Evolutionary conservation across 2,113 vertebrate species (phyloP), one percentile per base, ranked within the genome.

Genomic region (Odocoileus virginianus): DNA sequence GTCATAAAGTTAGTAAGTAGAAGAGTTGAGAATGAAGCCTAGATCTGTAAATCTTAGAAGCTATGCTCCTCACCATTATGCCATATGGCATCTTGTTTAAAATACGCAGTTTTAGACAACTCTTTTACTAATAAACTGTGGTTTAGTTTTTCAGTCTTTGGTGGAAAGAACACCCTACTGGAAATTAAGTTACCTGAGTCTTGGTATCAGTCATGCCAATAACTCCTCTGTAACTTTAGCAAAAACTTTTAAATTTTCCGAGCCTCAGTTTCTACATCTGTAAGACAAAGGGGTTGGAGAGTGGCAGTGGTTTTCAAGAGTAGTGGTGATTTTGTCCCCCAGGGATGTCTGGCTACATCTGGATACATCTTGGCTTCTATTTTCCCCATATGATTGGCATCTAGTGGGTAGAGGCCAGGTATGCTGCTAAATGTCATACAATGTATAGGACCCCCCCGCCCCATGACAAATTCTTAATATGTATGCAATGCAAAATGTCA

Each of bases 231-330:
- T 84, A 43, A 76, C 45, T 47, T 67, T 85, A 50, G 33, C 3
- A 64, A 67, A 67, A 36, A 52, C 2, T 43, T 30, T 89, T 81
- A 21, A 83, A 33, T 61, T 89, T 91, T 95, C 6, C 21, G 13
- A 95, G 45, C 17, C 21, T 91, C 43, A 15, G 15, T 93, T 89
- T 93, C 17, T 36, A 95, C 58, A 71, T 60, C 27, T 94, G 8
- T 45, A 79, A 95, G 57, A 87, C 36, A 64, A 83, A 74, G 58
- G 8, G 2, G 25, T 28, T 91, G 1, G 14, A 84, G 43, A 58
- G 91, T 15, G 19, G 15, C 33, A 54, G 25, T 54, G 28, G 7
- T 86, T 76, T 96, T 89, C 58, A 84, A 91, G 30, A 30, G 16
- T 12, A 54, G 3, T 82, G 43, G 21, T 15, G 33, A 95, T 43